Conservation (phyloP, 2,888 invertebrate genomes). For the Lasioglossum pauxillum region DNA sequence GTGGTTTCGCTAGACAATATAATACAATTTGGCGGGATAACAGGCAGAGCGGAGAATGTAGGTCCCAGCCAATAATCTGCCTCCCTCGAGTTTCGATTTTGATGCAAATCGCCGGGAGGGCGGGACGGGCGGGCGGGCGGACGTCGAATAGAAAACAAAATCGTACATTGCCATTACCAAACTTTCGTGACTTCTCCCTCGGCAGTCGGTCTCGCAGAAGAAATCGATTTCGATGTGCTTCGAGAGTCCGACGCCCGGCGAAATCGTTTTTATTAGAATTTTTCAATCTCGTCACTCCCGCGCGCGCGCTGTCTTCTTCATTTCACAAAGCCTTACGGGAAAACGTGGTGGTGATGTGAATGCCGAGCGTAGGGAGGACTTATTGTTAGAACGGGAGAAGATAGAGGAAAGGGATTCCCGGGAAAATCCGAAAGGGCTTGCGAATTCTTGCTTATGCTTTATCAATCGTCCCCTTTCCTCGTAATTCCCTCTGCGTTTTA, state of each 20-base stretch:
- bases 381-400: conserved; percentile 13
- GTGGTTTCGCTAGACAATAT: conserved; percentile 9
- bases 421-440: conserved; percentile 12
- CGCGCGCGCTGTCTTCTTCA: conserved; percentile 57
- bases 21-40: neutral
- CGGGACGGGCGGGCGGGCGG: neutral
- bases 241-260: conserved; percentile 46
- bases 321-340: conserved; percentile 65
- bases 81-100: conserved; percentile 47
- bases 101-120: conserved; percentile 38
- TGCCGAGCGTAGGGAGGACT: conserved; percentile 46
- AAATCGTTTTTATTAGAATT: conserved; percentile 77
- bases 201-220: conserved; percentile 57
- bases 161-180: conserved; percentile 59
- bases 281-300: conserved; percentile 72
- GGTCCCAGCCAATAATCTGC: neutral
- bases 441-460: neutral
- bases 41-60: conserved; percentile 14
- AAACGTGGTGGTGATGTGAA: conserved; percentile 47
- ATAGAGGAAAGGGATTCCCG: neutral
- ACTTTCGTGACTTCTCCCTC: conserved; percentile 49
- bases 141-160: conserved; percentile 47
- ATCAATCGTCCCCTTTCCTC: neutral
- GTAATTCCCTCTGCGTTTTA: too few species aligned
- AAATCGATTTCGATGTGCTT: conserved; percentile 72